phyloP scores from a whole-genome alignment of 2,797 vertebrate species.

The Eremophila alpestris region DNA sequence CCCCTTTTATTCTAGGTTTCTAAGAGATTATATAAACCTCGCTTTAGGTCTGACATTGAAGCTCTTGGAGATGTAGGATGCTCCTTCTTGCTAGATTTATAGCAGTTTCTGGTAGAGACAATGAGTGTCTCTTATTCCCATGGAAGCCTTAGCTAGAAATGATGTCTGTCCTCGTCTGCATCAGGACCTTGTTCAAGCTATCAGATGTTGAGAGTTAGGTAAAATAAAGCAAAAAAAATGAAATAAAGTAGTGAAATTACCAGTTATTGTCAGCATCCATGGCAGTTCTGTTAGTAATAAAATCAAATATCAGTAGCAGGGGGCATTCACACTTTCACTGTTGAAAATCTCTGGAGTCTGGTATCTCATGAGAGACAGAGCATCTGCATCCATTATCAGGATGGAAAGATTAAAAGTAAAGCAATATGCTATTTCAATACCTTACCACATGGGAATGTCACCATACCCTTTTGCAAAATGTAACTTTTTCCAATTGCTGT shows the following conservation, averaged over 20 bases:
- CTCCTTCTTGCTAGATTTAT: neutral
- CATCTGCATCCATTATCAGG: neutral
- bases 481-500: neutral
- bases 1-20: neutral
- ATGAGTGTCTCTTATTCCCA: neutral
- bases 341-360: neutral
- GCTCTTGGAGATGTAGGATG: neutral
- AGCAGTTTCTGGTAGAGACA: neutral
- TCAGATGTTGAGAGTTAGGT: neutral
- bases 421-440: neutral
- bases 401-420: slow-evolving; percentile 3
- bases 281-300: neutral
- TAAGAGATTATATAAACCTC: neutral
- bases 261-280: neutral
- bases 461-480: neutral
- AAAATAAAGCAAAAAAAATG: neutral
- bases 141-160: neutral
- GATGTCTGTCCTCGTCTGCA: neutral
- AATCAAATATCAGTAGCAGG: neutral
- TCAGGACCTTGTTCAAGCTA: neutral
- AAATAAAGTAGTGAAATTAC: neutral
- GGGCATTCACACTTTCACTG: neutral
- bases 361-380: neutral
- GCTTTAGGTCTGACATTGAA: neutral
- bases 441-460: neutral